These are phyloP conservation scores for Nothocercus nigrocapillus DNA, from an alignment of 2,113 vertebrate species.

Conservation along the genomic window DNA sequence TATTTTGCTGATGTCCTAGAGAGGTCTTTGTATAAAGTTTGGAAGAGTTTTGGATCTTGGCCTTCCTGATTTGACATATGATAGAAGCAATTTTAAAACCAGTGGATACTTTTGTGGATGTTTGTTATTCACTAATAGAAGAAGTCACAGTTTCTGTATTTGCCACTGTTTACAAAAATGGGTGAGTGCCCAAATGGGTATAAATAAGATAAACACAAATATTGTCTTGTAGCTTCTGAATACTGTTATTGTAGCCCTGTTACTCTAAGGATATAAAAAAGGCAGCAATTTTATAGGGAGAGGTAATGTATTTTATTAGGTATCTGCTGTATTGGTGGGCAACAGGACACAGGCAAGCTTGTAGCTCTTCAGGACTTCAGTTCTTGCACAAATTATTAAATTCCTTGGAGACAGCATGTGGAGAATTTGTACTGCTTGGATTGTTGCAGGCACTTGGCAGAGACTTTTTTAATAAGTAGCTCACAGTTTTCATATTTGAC, in stretches of 20 bases:
- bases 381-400: constrained; percentile 8
- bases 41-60: background rate
- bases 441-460: background rate
- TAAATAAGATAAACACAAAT: background rate
- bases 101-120: background rate
- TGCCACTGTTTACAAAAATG: background rate
- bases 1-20: background rate
- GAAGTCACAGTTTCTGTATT: background rate
- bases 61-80: background rate
- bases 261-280: background rate
- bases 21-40: background rate
- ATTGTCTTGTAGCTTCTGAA: background rate
- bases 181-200: background rate
- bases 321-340: background rate
- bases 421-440: background rate
- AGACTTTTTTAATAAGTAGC: background rate
- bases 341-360: background rate
- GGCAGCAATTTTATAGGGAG: background rate
- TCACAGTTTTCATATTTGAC: background rate
- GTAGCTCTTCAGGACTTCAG: background rate
- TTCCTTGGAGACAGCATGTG: constrained; percentile 44
- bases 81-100: background rate
- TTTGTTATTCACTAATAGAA: background rate
- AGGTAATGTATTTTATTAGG: background rate
- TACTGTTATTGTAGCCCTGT: background rate